Evolutionary conservation across 2,888 invertebrate species (phyloP), one percentile per base, ranked within the genome.

Genomic region (Parochlus steinenii): DNA sequence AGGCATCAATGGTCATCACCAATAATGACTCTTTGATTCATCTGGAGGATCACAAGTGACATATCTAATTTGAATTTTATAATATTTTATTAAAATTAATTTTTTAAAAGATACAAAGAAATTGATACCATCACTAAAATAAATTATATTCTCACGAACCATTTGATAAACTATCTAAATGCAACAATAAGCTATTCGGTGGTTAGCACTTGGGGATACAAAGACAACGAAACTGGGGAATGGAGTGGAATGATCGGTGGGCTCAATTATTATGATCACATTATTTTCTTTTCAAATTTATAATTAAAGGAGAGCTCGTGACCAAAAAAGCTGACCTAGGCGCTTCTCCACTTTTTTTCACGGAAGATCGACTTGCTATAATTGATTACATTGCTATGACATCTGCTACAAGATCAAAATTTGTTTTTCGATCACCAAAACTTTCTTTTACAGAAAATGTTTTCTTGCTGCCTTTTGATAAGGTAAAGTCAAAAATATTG

Each of bases 391-490:
- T 77, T 31, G 65, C 73, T 20, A 70, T 75, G 55, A 71, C 74
- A 10, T 70, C 74, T 0, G 68, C 70, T 2, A 74, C 74, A 1
- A 58, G 65, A 43, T 77, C 74, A 0, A 70, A 71, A 45, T 76
- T 79, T 48, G 66, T 80, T 14, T 79, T 79, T 49, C 69, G 71
- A 32, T 71, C 74, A 48, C 79, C 79, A 2, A 71, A 77, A 47
- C 50, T 80, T 5, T 74, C 79, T 0, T 74, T 72, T 41, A 71
- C 79, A 25, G 71, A 69, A 43, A 79, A 80, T 48, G 67, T 80
- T 28, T 80, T 74, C 48, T 52, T 69, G 3, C 53, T 79, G 17
- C 77, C 80, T 0, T 80, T 80, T 47, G 63, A 68, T 38, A 54
- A 61, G 2, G 75, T 79, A n/a, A 78, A 78, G 78, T 54, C 67